These are phyloP conservation scores for Equus przewalskii DNA, from an alignment of 2,113 vertebrate species.

Conservation along the genomic window DNA sequence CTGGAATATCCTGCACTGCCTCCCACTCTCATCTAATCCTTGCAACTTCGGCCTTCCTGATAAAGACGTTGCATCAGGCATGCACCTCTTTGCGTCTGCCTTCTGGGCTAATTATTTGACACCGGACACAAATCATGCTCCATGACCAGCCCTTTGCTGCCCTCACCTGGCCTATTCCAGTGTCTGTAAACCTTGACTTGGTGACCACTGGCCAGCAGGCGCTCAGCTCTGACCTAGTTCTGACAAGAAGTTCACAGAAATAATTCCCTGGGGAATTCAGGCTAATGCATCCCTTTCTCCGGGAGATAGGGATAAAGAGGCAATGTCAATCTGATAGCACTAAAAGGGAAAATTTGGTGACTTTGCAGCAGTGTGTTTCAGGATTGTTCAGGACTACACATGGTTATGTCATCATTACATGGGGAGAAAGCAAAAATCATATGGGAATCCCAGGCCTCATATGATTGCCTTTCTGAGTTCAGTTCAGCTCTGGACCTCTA, in stretches of 20 bases:
- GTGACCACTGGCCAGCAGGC: not conserved
- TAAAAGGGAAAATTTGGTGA: not conserved
- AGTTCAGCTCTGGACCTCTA: not conserved
- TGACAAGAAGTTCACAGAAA: not conserved
- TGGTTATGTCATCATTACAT: not conserved
- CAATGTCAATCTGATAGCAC: conserved; percentile 3
- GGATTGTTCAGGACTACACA: not conserved
- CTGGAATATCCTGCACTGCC: not conserved
- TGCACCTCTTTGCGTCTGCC: not conserved
- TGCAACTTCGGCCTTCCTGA: not conserved
- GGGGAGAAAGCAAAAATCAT: not conserved
- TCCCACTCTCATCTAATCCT: not conserved
- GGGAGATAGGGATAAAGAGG: not conserved
- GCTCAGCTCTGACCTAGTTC: not conserved
- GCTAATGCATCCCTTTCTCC: not conserved
- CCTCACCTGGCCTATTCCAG: conserved; percentile 58
- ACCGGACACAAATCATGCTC: not conserved
- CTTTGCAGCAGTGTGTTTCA: not conserved
- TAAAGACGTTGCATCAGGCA: not conserved
- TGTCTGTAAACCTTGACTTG: not conserved
- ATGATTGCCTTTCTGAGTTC: not conserved
- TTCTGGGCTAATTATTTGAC: conserved; percentile 5
- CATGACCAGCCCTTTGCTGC: conserved; percentile 62
- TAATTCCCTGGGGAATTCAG: not conserved
- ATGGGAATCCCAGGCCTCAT: not conserved